These are phyloP conservation scores for Salminus brasiliensis DNA, from an alignment of 2,113 vertebrate genomes.

Conservation along the genomic window DNA sequence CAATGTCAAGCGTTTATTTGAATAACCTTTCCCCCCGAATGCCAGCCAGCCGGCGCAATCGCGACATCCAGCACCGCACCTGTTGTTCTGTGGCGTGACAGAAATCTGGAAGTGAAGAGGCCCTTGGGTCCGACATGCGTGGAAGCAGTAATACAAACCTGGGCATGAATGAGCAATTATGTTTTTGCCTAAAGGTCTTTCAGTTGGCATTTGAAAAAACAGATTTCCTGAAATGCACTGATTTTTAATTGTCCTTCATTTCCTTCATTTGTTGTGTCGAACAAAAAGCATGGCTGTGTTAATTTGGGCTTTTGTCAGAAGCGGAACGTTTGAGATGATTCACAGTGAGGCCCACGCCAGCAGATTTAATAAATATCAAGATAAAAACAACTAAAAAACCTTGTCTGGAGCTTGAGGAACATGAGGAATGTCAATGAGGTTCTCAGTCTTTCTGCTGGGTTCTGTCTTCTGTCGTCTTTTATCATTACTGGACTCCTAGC, in stretches of 20 bases:
- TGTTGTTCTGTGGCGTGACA: slow-evolving; percentile 59
- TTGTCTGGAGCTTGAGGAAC: not conserved
- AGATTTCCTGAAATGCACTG: slow-evolving; percentile 14
- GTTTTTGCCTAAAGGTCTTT: slow-evolving; percentile 44
- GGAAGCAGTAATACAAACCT: slow-evolving; percentile 60
- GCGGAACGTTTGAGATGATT: not conserved
- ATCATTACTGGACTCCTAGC: not conserved
- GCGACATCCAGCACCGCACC: slow-evolving; percentile 57
- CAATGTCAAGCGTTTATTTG: slow-evolving; percentile 51
- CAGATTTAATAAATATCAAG: not conserved
- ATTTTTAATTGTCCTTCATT: slow-evolving; percentile 34
- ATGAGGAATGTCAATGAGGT: not conserved
- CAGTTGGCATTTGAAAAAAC: slow-evolving; percentile 28
- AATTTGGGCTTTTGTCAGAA: slow-evolving; percentile 18
- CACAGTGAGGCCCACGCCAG: not conserved
- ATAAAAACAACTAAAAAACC: not conserved
- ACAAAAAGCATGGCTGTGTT: slow-evolving; percentile 27
- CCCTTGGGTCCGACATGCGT: slow-evolving; percentile 41
- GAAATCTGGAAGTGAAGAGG: slow-evolving; percentile 50
- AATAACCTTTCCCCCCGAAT: slow-evolving; percentile 45
- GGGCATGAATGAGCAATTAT: slow-evolving; percentile 64
- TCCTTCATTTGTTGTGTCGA: slow-evolving; percentile 34
- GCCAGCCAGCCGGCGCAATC: slow-evolving; percentile 6
- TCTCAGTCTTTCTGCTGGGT: not conserved
- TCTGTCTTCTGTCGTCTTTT: not conserved